Conservation (phyloP, 2,797 vertebrate genomes). For the Chelonia mydas region DNA sequence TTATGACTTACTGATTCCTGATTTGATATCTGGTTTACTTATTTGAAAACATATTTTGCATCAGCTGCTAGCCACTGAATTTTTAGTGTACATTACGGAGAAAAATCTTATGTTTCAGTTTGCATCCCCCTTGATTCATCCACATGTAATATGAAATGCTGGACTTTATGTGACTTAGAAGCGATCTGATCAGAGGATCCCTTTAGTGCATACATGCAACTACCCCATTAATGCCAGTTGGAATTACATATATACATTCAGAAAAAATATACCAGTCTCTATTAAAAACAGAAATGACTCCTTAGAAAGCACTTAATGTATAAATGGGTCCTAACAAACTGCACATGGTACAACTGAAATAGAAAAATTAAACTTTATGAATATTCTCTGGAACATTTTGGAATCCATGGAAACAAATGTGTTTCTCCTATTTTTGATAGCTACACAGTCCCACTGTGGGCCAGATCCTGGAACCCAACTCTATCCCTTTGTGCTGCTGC, state of each 20-base stretch:
- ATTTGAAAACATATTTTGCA: slow-evolving; percentile 73
- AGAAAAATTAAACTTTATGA: not conserved
- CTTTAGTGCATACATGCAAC: accelerated
- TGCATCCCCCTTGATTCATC: slow-evolving; percentile 51
- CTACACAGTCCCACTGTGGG: not conserved
- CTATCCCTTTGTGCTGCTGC: not conserved
- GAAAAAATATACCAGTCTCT: accelerated
- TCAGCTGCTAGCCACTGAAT: slow-evolving; percentile 67
- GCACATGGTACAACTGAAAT: not conserved
- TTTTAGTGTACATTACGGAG: slow-evolving; percentile 72
- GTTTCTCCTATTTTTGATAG: accelerated
- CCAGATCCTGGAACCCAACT: not conserved
- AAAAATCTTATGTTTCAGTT: slow-evolving; percentile 61
- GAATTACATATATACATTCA: accelerated
- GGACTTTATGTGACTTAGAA: not conserved
- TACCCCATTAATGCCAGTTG: accelerated
- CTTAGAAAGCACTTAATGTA: not conserved
- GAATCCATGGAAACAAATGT: accelerated
- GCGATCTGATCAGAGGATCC: accelerated
- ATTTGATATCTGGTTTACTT: slow-evolving; percentile 66
- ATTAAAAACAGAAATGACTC: accelerated
- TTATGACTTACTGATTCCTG: slow-evolving; percentile 61
- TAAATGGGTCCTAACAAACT: not conserved
- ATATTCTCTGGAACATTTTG: not conserved
- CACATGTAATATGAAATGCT: not conserved